Evolutionary conservation across 2,797 vertebrate species (phyloP).

Genomic region (Coccyzus lansbergi): DNA sequence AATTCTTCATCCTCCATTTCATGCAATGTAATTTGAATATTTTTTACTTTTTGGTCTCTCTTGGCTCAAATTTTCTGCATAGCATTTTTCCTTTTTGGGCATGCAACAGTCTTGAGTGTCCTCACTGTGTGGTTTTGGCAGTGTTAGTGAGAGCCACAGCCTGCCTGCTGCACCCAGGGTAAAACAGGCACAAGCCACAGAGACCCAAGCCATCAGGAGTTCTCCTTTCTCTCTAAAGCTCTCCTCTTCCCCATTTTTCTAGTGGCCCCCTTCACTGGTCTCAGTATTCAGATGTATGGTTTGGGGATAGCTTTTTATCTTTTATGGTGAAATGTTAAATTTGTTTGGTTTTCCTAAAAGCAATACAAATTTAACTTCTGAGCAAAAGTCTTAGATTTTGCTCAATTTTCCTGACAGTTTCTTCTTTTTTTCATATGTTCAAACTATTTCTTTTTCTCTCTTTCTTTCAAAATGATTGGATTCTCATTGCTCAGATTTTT

Average conservation of each 20-base stretch:
- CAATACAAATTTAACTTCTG: background rate
- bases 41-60: background rate
- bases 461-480: background rate
- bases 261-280: background rate
- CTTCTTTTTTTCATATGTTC: background rate
- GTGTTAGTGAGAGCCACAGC: background rate
- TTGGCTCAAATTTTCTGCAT: background rate
- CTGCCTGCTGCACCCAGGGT: too few species aligned
- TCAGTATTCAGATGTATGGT: background rate
- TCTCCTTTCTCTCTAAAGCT: background rate
- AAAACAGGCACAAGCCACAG: background rate
- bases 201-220: too few species aligned
- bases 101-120: background rate
- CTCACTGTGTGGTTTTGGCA: too few species aligned
- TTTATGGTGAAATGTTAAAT: background rate
- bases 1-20: background rate
- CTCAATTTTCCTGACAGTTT: background rate
- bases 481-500: background rate
- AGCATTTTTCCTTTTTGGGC: background rate
- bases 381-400: background rate
- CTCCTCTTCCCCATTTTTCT: background rate
- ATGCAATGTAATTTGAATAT: background rate
- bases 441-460: background rate
- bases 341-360: background rate
- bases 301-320: background rate